Percentiles rank a stretch among this genome's conserved stretches.
phyloP scores from a whole-genome alignment of 2,888 invertebrate genomes.

The Eumacrocentrus americanus region DNA sequence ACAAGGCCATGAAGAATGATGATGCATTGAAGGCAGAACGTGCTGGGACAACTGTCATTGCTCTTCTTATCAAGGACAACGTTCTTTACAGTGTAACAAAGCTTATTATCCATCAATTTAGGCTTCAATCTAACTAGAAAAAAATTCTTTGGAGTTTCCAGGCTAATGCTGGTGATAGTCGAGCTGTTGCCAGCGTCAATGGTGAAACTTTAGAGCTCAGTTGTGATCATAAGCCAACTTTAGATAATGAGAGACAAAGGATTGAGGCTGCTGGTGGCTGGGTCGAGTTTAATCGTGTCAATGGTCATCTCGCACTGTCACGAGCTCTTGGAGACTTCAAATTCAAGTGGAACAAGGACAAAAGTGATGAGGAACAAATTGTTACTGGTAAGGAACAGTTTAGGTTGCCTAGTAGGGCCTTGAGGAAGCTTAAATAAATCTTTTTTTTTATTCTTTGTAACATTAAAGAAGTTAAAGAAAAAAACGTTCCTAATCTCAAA shows the following conservation, averaged over 20 bases:
- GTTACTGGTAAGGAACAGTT: slow-evolving; percentile 78
- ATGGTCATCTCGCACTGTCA: slow-evolving; percentile 95
- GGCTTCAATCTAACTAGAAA: not conserved
- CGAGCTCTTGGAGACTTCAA: slow-evolving; percentile 96
- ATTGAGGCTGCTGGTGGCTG: slow-evolving; percentile 96
- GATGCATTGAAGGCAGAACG: slow-evolving; percentile 88
- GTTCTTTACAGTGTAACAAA: slow-evolving; percentile 79
- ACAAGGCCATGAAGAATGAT: slow-evolving; percentile 90
- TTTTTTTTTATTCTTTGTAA: no score
- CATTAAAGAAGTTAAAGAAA: no score
- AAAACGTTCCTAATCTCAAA: no score
- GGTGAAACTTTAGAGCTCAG: slow-evolving; percentile 77
- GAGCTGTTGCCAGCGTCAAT: slow-evolving; percentile 87
- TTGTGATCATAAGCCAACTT: slow-evolving; percentile 94
- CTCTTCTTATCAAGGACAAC: slow-evolving; percentile 82
- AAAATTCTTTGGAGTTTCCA: slow-evolving; percentile 36
- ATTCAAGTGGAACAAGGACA: slow-evolving; percentile 89
- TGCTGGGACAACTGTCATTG: slow-evolving; percentile 93
- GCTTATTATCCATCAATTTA: not conserved
- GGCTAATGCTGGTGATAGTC: slow-evolving; percentile 97
- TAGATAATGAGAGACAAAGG: slow-evolving; percentile 83
- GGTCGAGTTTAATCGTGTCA: slow-evolving; percentile 97
- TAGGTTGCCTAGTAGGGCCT: not conserved
- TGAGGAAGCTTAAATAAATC: no score
- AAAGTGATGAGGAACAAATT: slow-evolving; percentile 91